Evolutionary conservation across 2,797 vertebrate species (phyloP).

Genomic region (Hozukius guyotensis): DNA sequence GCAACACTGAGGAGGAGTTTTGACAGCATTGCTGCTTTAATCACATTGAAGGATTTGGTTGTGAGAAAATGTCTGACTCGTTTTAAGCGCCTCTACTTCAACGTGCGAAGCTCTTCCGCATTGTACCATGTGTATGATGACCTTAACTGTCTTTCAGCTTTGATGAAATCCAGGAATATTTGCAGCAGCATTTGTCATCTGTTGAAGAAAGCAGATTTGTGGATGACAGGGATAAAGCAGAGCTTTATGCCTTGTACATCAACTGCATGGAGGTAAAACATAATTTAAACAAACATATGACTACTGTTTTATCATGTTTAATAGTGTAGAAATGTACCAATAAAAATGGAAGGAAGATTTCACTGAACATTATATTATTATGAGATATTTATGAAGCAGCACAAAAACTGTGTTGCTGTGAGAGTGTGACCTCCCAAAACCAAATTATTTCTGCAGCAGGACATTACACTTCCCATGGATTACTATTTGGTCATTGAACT

Average conservation of each 20-base stretch:
- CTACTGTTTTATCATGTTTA: background rate
- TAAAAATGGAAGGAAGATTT: background rate
- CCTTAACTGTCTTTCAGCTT: conserved; percentile 75
- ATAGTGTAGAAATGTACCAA: background rate
- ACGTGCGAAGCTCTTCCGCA: background rate
- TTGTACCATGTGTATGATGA: background rate
- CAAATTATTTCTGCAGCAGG: background rate
- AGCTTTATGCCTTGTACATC: conserved; percentile 85
- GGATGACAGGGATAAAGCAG: conserved; percentile 73
- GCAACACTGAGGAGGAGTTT: background rate
- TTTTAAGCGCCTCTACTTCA: background rate
- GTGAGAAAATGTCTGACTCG: background rate
- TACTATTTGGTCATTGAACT: background rate
- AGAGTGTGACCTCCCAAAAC: background rate
- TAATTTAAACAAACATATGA: background rate
- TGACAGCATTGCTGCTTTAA: background rate
- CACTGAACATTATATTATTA: background rate
- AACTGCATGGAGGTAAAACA: conserved; percentile 77
- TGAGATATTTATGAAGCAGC: background rate
- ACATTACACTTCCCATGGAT: background rate
- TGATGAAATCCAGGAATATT: conserved; percentile 74
- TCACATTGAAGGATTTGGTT: background rate
- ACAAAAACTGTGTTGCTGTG: background rate
- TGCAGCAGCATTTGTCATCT: conserved; percentile 79
- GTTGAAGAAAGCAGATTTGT: conserved; percentile 75